Evolutionary conservation across 2,113 vertebrate species (phyloP).

Genomic region (Protobothrops flavoviridis): DNA sequence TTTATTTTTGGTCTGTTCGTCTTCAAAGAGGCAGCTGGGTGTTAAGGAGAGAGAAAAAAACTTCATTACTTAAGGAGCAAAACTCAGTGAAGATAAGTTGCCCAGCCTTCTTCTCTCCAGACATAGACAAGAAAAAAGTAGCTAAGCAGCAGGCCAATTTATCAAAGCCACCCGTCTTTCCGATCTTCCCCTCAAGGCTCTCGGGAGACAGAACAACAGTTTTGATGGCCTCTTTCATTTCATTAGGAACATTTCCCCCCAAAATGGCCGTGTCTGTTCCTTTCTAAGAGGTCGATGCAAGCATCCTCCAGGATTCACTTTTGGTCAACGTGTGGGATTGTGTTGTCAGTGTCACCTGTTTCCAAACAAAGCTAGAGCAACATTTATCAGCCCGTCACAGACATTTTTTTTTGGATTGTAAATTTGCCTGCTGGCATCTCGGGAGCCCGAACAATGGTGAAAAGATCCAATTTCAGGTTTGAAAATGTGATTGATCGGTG

Average conservation of each 20-base stretch:
- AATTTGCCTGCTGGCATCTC: neutral
- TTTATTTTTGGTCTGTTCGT: neutral
- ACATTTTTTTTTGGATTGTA: neutral
- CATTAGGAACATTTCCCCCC: neutral
- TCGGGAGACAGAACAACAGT: neutral
- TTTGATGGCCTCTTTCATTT: neutral
- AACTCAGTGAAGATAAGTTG: accelerated
- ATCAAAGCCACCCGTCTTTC: neutral
- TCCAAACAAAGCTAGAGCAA: too few relatives aligned
- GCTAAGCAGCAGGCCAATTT: accelerated
- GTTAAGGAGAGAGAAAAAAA: neutral
- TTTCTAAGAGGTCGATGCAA: neutral
- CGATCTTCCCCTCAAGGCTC: accelerated
- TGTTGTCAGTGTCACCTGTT: neutral
- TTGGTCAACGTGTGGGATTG: neutral
- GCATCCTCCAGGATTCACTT: neutral
- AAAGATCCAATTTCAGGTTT: neutral
- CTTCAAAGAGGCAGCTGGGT: neutral
- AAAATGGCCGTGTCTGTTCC: neutral
- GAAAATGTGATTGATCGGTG: neutral
- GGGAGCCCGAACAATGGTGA: neutral
- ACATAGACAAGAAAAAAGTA: accelerated
- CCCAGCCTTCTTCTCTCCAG: neutral
- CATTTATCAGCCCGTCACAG: neutral
- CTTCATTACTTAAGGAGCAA: accelerated